These are phyloP conservation scores for Chymomyza costata DNA, from an alignment of 1,140 invertebrate species.

Conservation along the genomic window DNA sequence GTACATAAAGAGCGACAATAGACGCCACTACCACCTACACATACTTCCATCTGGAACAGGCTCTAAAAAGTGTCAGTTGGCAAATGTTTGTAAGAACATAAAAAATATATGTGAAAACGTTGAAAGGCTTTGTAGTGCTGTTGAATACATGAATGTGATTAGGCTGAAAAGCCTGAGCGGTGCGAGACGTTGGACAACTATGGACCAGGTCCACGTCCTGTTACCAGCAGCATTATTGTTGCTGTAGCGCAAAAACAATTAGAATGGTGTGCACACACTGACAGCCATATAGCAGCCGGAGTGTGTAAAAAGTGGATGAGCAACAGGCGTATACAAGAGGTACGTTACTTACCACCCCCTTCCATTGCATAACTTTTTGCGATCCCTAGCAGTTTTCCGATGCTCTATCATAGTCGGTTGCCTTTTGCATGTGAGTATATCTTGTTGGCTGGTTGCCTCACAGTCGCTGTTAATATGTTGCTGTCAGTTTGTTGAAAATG, in stretches of 20 bases:
- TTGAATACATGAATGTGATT: conserved; percentile 14
- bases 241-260: conserved; percentile 40
- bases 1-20: too few species aligned
- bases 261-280: conserved; percentile 30
- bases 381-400: conserved; percentile 27
- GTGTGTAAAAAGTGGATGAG: conserved; percentile 5
- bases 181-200: conserved; percentile 3
- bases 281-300: neutral
- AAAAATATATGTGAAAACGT: conserved; percentile 2
- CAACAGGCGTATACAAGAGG: conserved; percentile 24
- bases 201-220: too few species aligned
- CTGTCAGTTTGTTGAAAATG: conserved; percentile 15
- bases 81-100: conserved; percentile 13
- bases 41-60: too few species aligned
- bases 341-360: neutral
- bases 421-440: too few species aligned
- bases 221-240: too few species aligned
- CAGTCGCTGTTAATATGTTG: conserved; percentile 14
- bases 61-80: conserved; percentile 19
- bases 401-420: neutral
- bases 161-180: neutral
- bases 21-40: too few species aligned
- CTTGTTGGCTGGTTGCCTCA: too few species aligned
- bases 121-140: conserved; percentile 5
- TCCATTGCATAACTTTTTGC: conserved; percentile 19